phyloP scores from a whole-genome alignment of 2,888 invertebrate species.

The Heliconius erato region DNA sequence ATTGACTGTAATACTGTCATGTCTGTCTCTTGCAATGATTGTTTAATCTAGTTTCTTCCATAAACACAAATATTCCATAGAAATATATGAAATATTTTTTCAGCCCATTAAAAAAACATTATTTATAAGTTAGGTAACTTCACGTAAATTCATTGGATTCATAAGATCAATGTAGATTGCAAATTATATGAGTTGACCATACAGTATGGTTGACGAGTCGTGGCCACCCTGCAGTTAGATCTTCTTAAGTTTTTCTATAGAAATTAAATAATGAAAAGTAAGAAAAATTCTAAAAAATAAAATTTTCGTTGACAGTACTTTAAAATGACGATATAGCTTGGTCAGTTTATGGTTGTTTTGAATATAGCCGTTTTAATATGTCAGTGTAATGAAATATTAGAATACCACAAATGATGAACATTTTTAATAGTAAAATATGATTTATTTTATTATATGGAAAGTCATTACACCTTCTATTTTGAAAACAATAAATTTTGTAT shows the following conservation, averaged over 20 bases:
- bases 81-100: constrained; percentile 5
- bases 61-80: neutral
- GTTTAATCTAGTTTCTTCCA: constrained; percentile 7
- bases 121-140: neutral
- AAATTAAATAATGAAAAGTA: no score
- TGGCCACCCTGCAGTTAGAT: no score
- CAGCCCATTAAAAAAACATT: neutral
- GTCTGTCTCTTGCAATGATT: neutral
- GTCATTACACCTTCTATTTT: no score
- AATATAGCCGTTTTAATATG: neutral
- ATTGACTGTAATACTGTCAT: constrained; percentile 22
- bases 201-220: no score
- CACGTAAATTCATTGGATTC: neutral
- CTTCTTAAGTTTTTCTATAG: no score
- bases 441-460: no score
- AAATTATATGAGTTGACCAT: neutral
- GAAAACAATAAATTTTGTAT: no score
- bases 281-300: no score
- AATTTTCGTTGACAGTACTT: no score
- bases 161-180: neutral
- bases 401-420: neutral
- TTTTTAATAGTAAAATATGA: neutral
- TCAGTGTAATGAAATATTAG: neutral
- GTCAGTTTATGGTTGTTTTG: constrained; percentile 7
- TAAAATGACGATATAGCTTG: neutral